Evolutionary conservation across 2,113 vertebrate species (phyloP).

Genomic region (Ptilorrhoa leucosticta): DNA sequence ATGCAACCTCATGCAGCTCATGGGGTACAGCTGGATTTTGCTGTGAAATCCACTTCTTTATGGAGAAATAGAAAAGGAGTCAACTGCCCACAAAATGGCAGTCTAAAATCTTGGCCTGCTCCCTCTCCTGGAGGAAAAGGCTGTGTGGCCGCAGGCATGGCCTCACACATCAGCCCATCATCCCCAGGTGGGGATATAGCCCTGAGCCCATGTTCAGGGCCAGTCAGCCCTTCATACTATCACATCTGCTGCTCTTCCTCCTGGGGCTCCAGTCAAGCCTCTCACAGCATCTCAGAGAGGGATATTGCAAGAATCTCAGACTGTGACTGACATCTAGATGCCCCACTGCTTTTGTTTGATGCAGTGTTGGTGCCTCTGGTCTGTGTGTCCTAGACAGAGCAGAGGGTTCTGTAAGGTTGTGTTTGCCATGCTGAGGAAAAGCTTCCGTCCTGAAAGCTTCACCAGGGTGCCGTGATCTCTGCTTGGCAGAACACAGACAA

Average conservation of each 20-base stretch:
- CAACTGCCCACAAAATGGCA: background rate
- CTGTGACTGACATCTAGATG: background rate
- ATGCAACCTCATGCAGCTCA: background rate
- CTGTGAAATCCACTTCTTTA: background rate
- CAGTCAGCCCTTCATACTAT: background rate
- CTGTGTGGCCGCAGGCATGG: fast-evolving
- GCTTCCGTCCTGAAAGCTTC: background rate
- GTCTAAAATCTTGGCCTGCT: background rate
- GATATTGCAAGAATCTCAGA: background rate
- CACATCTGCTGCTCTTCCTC: background rate
- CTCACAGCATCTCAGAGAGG: too few species aligned
- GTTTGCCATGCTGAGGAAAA: background rate
- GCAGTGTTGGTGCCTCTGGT: background rate
- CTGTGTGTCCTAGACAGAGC: background rate
- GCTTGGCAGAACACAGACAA: background rate
- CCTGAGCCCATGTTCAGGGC: fast-evolving
- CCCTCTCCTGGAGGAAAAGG: background rate
- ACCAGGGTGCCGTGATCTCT: background rate
- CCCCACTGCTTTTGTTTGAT: background rate
- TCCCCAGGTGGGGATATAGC: too few species aligned
- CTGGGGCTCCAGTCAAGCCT: background rate
- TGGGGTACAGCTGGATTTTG: background rate
- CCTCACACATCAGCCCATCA: background rate
- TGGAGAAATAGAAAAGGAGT: background rate
- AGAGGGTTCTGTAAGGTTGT: background rate